Base-by-base conservation (phyloP, 2,797 vertebrate species). In the Sciaenops ocellatus region DNA sequence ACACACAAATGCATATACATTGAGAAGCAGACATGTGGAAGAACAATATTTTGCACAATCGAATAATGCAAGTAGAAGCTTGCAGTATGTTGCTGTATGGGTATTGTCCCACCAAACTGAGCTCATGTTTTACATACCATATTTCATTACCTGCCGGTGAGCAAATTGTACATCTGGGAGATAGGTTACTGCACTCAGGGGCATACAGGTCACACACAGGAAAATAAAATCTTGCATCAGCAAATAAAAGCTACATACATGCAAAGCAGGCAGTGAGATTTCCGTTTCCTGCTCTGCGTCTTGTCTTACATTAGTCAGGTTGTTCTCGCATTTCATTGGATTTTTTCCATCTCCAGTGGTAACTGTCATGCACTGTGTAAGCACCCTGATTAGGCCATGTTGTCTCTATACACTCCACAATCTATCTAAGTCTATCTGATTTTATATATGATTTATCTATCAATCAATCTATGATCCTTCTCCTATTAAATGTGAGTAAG, bases 181-280 rank as follows among this genome's bases (percentile, higher is more conserved):
- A 56, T 16, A 13, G n/a, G 62, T 57, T 57, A 41, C 16, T 51
- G 41, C 22, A 50, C 54, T 59, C 17, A 0, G 54, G 54, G 38
- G 28, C 30, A 52, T 7, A n/a, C 34, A 50, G 9, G 56, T 38
- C 3, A 11, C 18, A 51, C 20, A 41, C 34, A 48, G 16, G 50
- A 8, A 50, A n/a, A 66, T 44, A 2, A 30, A 50, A 67, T 67
- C 17, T 47, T 30, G 30, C 22, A 24, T 48, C 63, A 74, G 54
- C 42, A 65, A 34, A 44, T 24, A 55, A 20, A 17, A 57, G 63
- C 34, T 47, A 57, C 44, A 41, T 75, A 42, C 52, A 38, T 72
- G 47, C 38, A 65, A 65, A 56, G 62, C n/a, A 57, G 17, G 6
- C 3, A n/a, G 22, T 63, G 18, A n/a, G 6, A 22, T 38, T 34